Percentiles rank a stretch among this genome's conserved stretches.
phyloP scores from a whole-genome alignment of 2,113 vertebrate genomes.

The Diglossa brunneiventris region DNA sequence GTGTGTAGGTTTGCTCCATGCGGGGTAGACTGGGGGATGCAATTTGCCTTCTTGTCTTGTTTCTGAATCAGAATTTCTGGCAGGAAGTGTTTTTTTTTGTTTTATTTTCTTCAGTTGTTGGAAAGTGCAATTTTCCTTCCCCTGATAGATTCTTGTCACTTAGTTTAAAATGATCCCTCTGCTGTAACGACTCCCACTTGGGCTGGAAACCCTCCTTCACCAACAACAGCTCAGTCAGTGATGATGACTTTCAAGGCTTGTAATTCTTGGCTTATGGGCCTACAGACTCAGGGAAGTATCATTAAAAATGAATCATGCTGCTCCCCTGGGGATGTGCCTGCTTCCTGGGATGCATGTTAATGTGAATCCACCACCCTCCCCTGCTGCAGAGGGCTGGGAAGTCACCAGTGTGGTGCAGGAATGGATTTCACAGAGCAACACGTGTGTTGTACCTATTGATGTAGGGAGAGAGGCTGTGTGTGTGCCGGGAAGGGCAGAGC shows the following conservation, averaged over 20 bases:
- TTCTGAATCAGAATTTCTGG: slow-evolving; percentile 60
- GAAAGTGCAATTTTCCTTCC: slow-evolving; percentile 51
- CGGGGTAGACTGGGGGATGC: background rate
- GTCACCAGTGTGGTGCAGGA: background rate
- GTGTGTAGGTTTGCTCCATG: slow-evolving; percentile 50
- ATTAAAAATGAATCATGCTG: slow-evolving; percentile 61
- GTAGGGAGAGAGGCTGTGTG: background rate
- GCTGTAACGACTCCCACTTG: slow-evolving; percentile 53
- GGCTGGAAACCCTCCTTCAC: slow-evolving; percentile 56
- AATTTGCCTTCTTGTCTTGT: slow-evolving; percentile 31
- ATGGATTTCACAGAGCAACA: background rate
- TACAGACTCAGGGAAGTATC: slow-evolving; percentile 28
- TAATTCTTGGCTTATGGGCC: slow-evolving; percentile 60
- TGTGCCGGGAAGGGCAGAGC: background rate
- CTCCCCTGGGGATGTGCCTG: slow-evolving; percentile 24
- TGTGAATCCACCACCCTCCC: slow-evolving; percentile 18
- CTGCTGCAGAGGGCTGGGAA: background rate
- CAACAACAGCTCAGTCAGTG: slow-evolving; percentile 44
- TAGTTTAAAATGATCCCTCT: slow-evolving; percentile 56
- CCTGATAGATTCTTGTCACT: slow-evolving; percentile 64
- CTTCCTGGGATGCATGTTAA: slow-evolving; percentile 19
- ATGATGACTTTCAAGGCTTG: slow-evolving; percentile 52
- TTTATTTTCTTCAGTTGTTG: slow-evolving; percentile 21
- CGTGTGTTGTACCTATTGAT: background rate
- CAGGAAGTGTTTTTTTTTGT: background rate